Conservation (phyloP, 2,888 invertebrate genomes). For the Drosophila merina region DNA sequence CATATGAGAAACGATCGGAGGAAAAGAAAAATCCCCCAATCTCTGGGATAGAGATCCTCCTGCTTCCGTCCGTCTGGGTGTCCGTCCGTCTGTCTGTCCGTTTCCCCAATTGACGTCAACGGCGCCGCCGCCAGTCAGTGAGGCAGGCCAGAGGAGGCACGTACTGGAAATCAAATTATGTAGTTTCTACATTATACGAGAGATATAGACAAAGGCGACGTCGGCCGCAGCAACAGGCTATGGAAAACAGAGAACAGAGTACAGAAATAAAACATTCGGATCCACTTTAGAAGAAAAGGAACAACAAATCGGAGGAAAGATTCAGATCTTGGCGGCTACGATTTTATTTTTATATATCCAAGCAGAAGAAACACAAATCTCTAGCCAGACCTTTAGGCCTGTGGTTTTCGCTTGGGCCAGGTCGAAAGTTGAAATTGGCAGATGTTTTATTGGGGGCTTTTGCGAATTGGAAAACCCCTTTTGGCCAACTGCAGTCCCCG, state of each 20-base stretch:
- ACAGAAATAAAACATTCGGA: constrained; percentile 42
- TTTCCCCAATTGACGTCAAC: constrained; percentile 68
- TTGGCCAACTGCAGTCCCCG: constrained; percentile 43
- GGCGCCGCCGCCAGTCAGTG: constrained; percentile 60
- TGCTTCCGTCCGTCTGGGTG: constrained; percentile 14
- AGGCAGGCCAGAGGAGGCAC: constrained; percentile 68
- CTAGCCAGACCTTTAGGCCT: constrained; percentile 8
- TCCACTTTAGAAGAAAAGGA: constrained; percentile 37
- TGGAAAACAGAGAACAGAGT: constrained; percentile 27
- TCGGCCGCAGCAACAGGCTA: constrained; percentile 11
- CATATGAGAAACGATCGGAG: constrained; percentile 2
- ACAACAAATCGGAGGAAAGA: constrained; percentile 30
- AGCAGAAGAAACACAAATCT: constrained; percentile 2
- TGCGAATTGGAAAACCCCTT: constrained; percentile 15
- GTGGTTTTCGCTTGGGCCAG: constrained; percentile 46
- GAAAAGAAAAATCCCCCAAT: constrained; percentile 12
- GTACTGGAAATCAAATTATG: constrained; percentile 76
- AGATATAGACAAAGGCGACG: constrained; percentile 25
- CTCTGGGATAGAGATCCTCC: constrained; percentile 1
- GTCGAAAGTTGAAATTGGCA: constrained; percentile 71
- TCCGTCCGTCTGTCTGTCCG: not conserved
- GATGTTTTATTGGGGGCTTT: constrained; percentile 39
- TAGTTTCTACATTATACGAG: constrained; percentile 36
- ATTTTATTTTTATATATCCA: constrained; percentile 13
- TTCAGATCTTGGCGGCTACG: constrained; percentile 18